Percentiles rank a stretch among this genome's conserved stretches.
Evolutionary conservation across 2,113 vertebrate species (phyloP).

Genomic region (Percina caprodes): DNA sequence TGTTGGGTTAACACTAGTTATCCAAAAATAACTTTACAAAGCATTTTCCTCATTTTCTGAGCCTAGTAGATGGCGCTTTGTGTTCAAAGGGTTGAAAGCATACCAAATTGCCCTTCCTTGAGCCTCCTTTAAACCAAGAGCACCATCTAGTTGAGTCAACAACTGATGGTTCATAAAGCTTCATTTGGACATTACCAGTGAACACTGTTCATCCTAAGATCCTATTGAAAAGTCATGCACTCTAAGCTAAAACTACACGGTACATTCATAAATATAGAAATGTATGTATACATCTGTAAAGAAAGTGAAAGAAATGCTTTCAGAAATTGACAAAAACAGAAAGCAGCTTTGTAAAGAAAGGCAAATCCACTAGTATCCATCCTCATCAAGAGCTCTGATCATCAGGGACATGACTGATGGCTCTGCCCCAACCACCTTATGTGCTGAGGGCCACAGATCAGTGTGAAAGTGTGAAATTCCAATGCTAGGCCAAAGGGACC

Average conservation of each 20-base stretch:
- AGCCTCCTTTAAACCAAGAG: too few species aligned
- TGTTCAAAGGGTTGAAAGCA: too few species aligned
- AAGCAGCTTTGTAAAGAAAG: background rate
- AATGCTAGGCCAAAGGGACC: conserved; percentile 8
- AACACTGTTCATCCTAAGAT: background rate
- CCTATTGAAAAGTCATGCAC: background rate
- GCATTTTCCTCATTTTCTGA: too few species aligned
- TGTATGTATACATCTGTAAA: background rate
- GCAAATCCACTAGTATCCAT: conserved; percentile 4
- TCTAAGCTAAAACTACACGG: background rate
- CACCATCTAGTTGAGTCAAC: too few species aligned
- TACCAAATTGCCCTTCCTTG: too few species aligned
- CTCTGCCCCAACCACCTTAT: background rate
- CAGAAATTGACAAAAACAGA: background rate
- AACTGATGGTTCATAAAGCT: too few species aligned
- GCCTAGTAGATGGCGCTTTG: too few species aligned
- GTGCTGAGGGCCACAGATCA: conserved; percentile 24
- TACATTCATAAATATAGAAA: background rate
- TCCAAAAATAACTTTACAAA: too few species aligned
- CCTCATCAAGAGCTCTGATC: conserved; percentile 35
- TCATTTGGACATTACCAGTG: background rate
- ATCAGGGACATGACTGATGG: conserved; percentile 42
- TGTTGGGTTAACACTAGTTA: background rate
- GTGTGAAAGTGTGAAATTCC: conserved; percentile 25
- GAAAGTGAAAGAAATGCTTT: background rate